Evolutionary conservation across 1,140 invertebrate species (phyloP).

Genomic region (Diprion similis): DNA sequence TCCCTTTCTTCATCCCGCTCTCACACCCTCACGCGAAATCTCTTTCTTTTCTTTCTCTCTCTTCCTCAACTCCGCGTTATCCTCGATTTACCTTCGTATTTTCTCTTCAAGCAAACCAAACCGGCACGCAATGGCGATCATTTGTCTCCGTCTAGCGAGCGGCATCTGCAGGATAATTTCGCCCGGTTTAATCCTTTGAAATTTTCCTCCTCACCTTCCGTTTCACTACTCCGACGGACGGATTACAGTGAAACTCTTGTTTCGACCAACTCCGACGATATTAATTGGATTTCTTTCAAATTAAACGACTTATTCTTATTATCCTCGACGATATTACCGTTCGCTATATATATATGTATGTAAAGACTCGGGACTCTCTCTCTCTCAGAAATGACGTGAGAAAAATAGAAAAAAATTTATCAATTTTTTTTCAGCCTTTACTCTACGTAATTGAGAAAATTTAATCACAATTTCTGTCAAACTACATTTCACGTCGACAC

Average conservation of each 20-base stretch:
- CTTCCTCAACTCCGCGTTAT: neutral
- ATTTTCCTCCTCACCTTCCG: neutral
- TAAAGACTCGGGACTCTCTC: no score
- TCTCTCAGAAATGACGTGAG: no score
- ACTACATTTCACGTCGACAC: no score
- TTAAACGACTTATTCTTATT: no score
- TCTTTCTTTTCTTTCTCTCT: neutral
- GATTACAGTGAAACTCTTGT: neutral
- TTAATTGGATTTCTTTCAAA: neutral
- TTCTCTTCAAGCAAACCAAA: neutral
- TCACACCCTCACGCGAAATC: neutral
- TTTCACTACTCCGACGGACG: neutral
- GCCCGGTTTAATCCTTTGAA: conserved; percentile 2
- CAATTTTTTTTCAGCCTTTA: no score
- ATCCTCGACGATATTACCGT: no score
- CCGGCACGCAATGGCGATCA: neutral
- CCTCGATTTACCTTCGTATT: neutral
- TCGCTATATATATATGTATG: no score
- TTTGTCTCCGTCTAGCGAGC: neutral
- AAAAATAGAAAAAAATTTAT: no score
- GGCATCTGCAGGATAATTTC: neutral
- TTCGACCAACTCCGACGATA: neutral
- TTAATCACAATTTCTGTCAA: no score
- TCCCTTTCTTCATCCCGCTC: neutral
- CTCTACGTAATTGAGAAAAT: no score